Base-by-base conservation (phyloP, 1,140 invertebrate genomes). In the Listronotus bonariensis region DNA sequence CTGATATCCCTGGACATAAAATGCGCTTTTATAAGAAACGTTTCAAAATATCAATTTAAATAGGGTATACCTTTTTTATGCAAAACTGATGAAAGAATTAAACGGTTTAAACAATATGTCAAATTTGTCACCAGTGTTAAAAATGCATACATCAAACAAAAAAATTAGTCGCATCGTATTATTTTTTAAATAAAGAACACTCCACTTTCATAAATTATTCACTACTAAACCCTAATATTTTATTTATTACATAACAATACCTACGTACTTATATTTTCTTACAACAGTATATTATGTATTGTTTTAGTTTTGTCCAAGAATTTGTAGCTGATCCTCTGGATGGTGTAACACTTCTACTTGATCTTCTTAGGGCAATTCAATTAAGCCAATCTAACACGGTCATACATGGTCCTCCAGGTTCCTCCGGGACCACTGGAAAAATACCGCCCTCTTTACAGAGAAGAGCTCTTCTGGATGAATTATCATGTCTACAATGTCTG, bases 401-500 rank as follows among this genome's bases (percentile, higher is more conserved):
- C 12, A 53, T 69, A n/a, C 46, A 61, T 42, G 62, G 67, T 32
- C 58, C 54, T 3, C 58, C 62, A 26, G 46, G 77, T 18, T 79
- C 81, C 4, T 76, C 78, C 0, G 68, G 70, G 53, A 80, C 81
- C 17, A 75, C 78, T 46, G 80, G 81, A 11, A 82, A 84, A 12
- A 76, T 81, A 75, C 81, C 86, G 0, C 86, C 85, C 12, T 82
- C 83, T 31, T 81, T 86, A 17, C 82, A 86, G 68, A 77, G 88
- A 9, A 83, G 90, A 59, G 88, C 91, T 3, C 83, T 95, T 43
- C 81, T 93, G 17, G 93, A 96, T 78, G 93, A 96, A 78, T 83
- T 95, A 43, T 90, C 93, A 55, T 95, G 92, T 78, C 83, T 97
- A 76, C 89, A 95, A 78, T 96, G 93, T 73, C 79, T 96, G 3